Conservation (phyloP, 1,140 invertebrate species). For the Carposina sasakii region DNA sequence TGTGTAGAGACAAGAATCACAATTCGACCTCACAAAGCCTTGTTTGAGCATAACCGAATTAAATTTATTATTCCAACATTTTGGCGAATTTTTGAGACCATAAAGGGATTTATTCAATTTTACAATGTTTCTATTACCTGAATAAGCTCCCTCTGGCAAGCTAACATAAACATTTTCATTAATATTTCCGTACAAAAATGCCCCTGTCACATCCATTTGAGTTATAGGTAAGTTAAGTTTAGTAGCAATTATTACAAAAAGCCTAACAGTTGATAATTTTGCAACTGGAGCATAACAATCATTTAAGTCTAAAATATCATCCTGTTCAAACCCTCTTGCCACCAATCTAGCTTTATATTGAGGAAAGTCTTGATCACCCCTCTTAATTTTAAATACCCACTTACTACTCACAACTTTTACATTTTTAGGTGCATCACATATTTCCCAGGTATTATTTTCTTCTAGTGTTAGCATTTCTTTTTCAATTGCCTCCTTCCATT, state of each 20-base stretch:
- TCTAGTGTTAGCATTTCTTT: conserved; percentile 37
- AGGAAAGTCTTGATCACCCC: conserved; percentile 33
- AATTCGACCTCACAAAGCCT: conserved; percentile 19
- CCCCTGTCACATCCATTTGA: conserved; percentile 58
- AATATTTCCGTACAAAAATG: conserved; percentile 50
- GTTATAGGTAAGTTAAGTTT: conserved; percentile 47
- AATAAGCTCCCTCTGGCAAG: conserved; percentile 36
- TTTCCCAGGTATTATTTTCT: conserved; percentile 42
- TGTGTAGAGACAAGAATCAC: conserved; percentile 38
- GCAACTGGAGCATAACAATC: conserved; percentile 28
- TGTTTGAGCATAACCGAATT: conserved; percentile 21
- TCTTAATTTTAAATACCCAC: conserved; percentile 40
- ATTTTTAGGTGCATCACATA: conserved; percentile 38
- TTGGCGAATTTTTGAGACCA: conserved; percentile 10
- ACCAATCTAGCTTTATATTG: conserved; percentile 40
- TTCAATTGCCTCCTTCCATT: conserved; percentile 39
- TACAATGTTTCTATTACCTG: conserved; percentile 17
- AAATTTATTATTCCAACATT: conserved; percentile 30
- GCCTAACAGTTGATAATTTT: conserved; percentile 31
- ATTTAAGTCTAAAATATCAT: conserved; percentile 39
- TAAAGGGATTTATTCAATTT: conserved; percentile 19
- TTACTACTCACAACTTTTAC: conserved; percentile 40
- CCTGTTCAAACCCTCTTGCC: conserved; percentile 48
- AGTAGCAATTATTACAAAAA: conserved; percentile 54
- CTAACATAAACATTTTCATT: conserved; percentile 46